phyloP scores from a whole-genome alignment of 2,113 vertebrate species.

The Xenus cinereus region DNA sequence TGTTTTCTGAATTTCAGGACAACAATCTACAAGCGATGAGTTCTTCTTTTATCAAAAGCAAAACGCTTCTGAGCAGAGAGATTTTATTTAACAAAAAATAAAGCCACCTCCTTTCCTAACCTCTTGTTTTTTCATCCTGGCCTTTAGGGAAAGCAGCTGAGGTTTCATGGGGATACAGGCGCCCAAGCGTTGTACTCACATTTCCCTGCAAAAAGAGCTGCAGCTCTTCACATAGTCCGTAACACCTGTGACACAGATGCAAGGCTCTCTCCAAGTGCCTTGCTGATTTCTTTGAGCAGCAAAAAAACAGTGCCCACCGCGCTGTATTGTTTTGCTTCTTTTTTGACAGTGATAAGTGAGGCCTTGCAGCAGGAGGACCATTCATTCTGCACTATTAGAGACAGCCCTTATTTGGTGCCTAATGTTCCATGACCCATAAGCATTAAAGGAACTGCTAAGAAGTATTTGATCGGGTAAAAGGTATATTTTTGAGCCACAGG shows the following conservation, averaged over 20 bases:
- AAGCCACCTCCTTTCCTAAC: neutral
- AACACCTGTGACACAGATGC: neutral
- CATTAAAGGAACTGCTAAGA: conserved; percentile 45
- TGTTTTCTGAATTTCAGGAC: neutral
- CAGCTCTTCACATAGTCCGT: neutral
- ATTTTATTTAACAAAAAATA: neutral
- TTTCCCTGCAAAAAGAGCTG: neutral
- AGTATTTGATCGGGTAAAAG: conserved; percentile 36
- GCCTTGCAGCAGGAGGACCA: conserved; percentile 15
- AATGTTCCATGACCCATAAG: conserved; percentile 54
- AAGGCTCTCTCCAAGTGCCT: neutral
- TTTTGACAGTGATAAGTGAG: conserved; percentile 57
- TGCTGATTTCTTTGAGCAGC: neutral
- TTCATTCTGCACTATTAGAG: conserved; percentile 39
- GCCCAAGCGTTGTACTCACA: neutral
- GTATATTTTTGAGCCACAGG: conserved; percentile 5
- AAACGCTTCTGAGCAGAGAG: neutral
- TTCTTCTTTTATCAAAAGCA: neutral
- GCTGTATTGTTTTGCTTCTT: conserved; percentile 27
- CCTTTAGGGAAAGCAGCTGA: neutral
- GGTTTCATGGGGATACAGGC: neutral
- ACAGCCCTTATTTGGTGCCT: conserved; percentile 42
- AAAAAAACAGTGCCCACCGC: neutral
- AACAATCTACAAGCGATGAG: neutral
- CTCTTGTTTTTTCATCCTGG: neutral